Base-by-base conservation (phyloP, 1,140 invertebrate species). In the Tribolium madens region DNA sequence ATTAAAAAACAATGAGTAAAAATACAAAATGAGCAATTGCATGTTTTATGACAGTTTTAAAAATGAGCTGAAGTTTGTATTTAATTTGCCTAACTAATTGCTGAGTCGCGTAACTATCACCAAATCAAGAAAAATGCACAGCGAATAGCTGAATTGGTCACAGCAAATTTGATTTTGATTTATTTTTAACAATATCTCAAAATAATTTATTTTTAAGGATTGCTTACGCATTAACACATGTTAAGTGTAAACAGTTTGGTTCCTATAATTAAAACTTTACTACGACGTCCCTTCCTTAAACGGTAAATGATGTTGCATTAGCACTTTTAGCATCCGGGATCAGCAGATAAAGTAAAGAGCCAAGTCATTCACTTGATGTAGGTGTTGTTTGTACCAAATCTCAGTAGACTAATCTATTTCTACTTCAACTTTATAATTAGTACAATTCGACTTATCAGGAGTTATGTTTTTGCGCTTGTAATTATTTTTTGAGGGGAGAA, bases 281-380 rank as follows among this genome's bases (percentile, higher is more conserved):
- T 57, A 57, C 52, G 52, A 57, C 18, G 21, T 64, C 57, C 57
- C 33, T 26, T 26, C 36, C 21, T 64, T 64, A 13, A 64, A 18
- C 57, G 57, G 10, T 64, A 64, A 64, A 64, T 64, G 57, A 33
- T 64, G 57, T 64, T 64, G 26, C 57, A 64, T 64, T 64, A 64
- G 57, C 57, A 64, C 57, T 64, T 64, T 64, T 64, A 64, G 57
- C 57, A 64, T 64, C 57, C 57, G 57, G 57, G 57, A 26, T 64
- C 57, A 64, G 57, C 12, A 64, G 57, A 64, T 64, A 64, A 64
- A 33, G 57, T 64, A 14, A 33, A 33, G 57, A 64, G 57, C 57
- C 21, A 64, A 33, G 26, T 64, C 57, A 64, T 64, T 64, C 57
- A 12, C 18, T 64, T 64, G 21, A 64, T 64, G 21, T 64, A 33